Conservation (phyloP, 2,797 vertebrate species). For the Choloepus didactylus region DNA sequence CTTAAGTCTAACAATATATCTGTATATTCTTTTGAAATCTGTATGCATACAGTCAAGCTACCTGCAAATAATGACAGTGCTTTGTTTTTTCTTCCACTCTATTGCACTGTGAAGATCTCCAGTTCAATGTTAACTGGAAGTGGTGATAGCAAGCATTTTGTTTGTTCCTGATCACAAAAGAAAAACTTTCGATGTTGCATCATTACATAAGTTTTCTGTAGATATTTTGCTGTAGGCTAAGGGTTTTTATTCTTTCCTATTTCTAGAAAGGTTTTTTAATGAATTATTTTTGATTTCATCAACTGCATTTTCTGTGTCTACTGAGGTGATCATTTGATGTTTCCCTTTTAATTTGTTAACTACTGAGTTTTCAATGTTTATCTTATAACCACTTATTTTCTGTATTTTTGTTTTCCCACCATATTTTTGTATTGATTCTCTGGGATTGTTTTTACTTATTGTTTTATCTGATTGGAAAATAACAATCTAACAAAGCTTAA, state of each 20-base stretch:
- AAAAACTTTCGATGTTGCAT: not conserved
- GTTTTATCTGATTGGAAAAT: not conserved
- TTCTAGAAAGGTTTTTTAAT: not conserved
- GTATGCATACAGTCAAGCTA: not conserved
- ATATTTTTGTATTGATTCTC: not conserved
- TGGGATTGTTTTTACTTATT: conserved; percentile 30
- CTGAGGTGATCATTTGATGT: not conserved
- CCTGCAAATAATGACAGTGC: not conserved
- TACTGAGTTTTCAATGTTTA: conserved; percentile 14
- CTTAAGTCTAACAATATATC: not conserved
- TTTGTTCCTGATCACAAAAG: conserved; percentile 11
- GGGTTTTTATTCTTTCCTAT: not conserved
- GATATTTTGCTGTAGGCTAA: not conserved
- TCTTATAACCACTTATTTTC: not conserved
- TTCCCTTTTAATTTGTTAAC: conserved; percentile 20
- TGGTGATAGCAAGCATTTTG: not conserved
- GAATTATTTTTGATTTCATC: conserved; percentile 47
- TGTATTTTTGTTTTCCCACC: not conserved
- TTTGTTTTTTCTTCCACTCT: not conserved
- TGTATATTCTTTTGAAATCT: conserved; percentile 30
- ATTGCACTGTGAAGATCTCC: not conserved
- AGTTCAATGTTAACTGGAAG: not conserved
- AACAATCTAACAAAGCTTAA: not conserved
- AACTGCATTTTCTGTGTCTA: not conserved
- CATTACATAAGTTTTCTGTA: not conserved